Percentiles rank a stretch among this genome's conserved stretches.
Conservation (phyloP, 2,113 vertebrate species). For the Oceanites oceanicus region DNA sequence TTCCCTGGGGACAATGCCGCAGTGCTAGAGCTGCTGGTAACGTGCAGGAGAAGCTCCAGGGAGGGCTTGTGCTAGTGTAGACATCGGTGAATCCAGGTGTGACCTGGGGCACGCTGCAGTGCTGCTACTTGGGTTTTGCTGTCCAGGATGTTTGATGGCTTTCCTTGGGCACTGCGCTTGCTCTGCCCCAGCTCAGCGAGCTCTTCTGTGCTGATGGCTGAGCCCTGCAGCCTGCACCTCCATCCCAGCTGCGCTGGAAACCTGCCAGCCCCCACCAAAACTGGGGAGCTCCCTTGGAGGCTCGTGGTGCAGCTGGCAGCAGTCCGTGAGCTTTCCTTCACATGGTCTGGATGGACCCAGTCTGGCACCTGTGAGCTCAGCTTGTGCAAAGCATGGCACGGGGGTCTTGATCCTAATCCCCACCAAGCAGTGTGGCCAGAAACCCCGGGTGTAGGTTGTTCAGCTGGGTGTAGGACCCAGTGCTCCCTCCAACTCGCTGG, state of each 20-base stretch:
- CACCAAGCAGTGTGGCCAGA: background rate
- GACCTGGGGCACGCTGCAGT: accelerated
- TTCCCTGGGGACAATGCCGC: background rate
- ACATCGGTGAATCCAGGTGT: background rate
- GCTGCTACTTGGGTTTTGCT: background rate
- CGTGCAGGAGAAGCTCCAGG: background rate
- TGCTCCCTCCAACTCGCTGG: background rate
- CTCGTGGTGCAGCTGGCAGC: accelerated
- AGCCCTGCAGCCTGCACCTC: background rate
- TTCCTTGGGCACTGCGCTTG: background rate
- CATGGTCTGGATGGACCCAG: background rate
- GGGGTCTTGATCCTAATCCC: background rate
- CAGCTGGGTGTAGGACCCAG: background rate
- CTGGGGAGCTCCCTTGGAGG: background rate
- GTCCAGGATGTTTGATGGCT: background rate
- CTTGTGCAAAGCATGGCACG: background rate
- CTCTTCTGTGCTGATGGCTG: background rate
- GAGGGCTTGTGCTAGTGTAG: background rate
- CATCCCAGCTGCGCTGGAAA: background rate
- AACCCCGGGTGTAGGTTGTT: background rate
- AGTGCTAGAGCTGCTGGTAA: background rate
- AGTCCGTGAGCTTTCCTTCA: background rate
- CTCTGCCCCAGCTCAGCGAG: background rate
- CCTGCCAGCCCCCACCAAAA: background rate
- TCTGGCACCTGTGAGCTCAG: background rate